phyloP scores from a whole-genome alignment of 2,113 vertebrate species.

The Microtus pennsylvanicus region DNA sequence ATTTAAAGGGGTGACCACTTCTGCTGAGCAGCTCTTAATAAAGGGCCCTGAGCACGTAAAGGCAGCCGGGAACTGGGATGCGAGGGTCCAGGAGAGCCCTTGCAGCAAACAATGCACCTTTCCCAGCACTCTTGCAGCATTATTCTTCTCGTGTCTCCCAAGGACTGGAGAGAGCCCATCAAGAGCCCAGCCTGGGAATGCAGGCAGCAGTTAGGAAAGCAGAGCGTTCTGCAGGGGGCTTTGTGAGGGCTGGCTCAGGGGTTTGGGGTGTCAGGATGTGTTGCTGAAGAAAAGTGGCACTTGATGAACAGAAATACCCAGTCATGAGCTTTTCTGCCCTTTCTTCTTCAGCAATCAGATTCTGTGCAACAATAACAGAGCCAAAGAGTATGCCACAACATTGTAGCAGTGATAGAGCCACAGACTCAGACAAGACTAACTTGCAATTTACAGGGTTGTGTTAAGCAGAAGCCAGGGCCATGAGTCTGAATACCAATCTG shows the following conservation, averaged over 20 bases:
- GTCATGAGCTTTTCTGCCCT: background rate
- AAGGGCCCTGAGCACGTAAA: background rate
- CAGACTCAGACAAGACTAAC: background rate
- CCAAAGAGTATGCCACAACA: background rate
- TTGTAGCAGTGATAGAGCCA: background rate
- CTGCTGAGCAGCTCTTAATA: background rate
- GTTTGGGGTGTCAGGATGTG: background rate
- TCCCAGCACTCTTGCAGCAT: background rate
- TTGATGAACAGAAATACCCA: conserved; percentile 23
- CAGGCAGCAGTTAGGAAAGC: background rate
- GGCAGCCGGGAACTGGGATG: background rate
- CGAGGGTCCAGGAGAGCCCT: background rate
- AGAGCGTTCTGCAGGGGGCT: background rate
- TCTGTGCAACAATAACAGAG: background rate
- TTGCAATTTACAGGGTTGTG: conserved; percentile 47
- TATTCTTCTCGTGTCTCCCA: background rate
- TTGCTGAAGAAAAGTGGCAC: background rate
- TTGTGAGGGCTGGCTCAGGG: background rate
- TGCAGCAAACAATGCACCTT: background rate
- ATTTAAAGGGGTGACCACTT: background rate
- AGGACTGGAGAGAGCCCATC: background rate
- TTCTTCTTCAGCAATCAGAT: conserved; percentile 31
- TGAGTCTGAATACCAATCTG: conserved; percentile 39
- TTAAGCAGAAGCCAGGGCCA: conserved; percentile 47
- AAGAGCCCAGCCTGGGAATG: background rate